Conservation (phyloP, 2,888 invertebrate genomes). For the Drosophila kuntzei region DNA sequence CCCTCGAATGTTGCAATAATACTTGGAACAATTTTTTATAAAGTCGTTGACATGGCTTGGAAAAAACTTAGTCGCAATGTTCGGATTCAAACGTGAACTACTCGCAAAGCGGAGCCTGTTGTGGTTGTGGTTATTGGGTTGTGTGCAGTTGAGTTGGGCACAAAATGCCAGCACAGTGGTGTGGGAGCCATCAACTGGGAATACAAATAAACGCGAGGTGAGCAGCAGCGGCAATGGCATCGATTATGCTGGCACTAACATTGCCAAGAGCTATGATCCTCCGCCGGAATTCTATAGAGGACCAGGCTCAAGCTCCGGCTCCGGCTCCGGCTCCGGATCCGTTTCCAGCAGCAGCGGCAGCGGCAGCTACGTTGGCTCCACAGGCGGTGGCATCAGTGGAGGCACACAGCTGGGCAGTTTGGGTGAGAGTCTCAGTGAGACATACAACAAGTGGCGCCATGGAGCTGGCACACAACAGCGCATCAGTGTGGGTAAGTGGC, state of each 20-base stretch:
- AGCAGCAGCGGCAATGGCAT: conserved; percentile 40
- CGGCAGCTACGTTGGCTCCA: conserved; percentile 8
- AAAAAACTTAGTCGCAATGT: conserved; percentile 71
- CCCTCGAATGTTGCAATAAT: conserved; percentile 39
- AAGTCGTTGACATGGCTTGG: conserved; percentile 63
- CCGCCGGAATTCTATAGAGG: conserved; percentile 83
- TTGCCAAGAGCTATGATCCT: conserved; percentile 81
- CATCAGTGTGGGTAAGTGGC: conserved; percentile 81
- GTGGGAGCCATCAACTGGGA: conserved; percentile 43
- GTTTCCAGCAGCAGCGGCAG: no score
- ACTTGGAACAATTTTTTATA: conserved; percentile 61
- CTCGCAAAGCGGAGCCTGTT: conserved; percentile 22
- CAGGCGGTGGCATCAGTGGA: background rate
- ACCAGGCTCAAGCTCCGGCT: conserved; percentile 54
- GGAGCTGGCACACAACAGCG: conserved; percentile 67
- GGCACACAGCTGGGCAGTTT: conserved; percentile 49
- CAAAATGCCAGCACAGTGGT: conserved; percentile 54
- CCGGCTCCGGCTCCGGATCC: conserved; percentile 16
- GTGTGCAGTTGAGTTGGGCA: conserved; percentile 22
- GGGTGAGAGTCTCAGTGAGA: conserved; percentile 59
- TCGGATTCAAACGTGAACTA: conserved; percentile 55
- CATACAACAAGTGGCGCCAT: conserved; percentile 76
- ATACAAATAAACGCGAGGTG: conserved; percentile 43
- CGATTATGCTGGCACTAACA: conserved; percentile 59
- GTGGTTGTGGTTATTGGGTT: conserved; percentile 16